These are phyloP conservation scores for Cryptocephalus primarius DNA, from an alignment of 2,888 invertebrate species.

Conservation along the genomic window DNA sequence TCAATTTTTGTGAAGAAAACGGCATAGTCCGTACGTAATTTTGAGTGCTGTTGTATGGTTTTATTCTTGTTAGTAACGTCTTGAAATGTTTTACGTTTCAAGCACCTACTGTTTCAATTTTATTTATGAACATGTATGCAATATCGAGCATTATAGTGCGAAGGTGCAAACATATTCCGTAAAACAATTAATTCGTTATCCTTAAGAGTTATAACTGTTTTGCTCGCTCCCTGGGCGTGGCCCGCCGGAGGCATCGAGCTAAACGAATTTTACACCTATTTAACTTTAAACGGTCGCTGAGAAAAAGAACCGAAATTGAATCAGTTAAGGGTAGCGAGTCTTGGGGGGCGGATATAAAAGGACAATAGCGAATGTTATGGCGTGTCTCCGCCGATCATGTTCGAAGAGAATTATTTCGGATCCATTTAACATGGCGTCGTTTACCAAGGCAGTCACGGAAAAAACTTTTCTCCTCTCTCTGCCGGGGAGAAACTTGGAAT, in stretches of 20 bases:
- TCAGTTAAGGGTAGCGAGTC: slow-evolving; percentile 16
- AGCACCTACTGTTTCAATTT: no score
- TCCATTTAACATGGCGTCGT: slow-evolving; percentile 37
- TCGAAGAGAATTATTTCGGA: slow-evolving; percentile 37
- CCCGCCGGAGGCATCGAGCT: slow-evolving; percentile 7
- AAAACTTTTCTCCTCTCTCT: slow-evolving; percentile 24
- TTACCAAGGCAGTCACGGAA: slow-evolving; percentile 30
- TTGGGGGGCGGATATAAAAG: slow-evolving; percentile 7
- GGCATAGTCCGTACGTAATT: no score
- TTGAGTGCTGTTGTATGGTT: no score
- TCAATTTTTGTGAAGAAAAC: no score
- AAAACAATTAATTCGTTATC: no score
- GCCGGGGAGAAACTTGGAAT: slow-evolving; percentile 7
- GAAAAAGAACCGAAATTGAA: slow-evolving; percentile 28
- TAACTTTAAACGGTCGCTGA: slow-evolving; percentile 33
- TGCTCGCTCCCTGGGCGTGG: no score
- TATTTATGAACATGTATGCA: no score
- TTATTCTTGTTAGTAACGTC: no score
- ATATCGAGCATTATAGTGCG: no score
- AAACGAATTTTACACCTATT: slow-evolving; percentile 40
- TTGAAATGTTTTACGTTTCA: no score
- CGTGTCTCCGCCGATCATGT: slow-evolving; percentile 32
- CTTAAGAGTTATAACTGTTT: no score
- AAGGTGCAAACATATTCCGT: no score
- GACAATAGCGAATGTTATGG: slow-evolving; percentile 26